Conservation (phyloP, 2,113 vertebrate genomes). For the Elephas maximus region DNA sequence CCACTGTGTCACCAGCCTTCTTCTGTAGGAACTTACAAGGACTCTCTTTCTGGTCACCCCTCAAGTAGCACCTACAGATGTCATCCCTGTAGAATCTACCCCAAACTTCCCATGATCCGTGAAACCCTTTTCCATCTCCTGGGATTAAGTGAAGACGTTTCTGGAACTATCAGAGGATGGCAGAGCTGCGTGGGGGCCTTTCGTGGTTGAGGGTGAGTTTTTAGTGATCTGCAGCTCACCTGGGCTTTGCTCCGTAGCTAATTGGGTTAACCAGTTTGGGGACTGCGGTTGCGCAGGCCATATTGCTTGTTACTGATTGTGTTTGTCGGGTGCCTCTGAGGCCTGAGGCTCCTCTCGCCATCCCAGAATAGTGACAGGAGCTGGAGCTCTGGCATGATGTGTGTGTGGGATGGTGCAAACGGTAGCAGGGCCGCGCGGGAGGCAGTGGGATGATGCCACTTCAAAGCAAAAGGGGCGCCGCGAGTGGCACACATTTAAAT, state of each 20-base stretch:
- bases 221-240: not conserved
- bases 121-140: not conserved
- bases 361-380: not conserved
- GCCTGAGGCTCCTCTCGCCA: not conserved
- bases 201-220: not conserved
- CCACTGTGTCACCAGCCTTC: not conserved
- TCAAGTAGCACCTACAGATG: not conserved
- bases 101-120: not conserved
- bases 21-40: not conserved
- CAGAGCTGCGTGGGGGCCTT: not conserved
- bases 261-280: not conserved
- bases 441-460: not conserved
- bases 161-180: not conserved
- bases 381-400: not conserved
- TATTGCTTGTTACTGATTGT: not conserved
- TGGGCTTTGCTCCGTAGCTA: not conserved
- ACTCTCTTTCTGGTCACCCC: not conserved
- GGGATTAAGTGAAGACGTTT: not conserved
- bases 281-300: not conserved
- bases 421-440: not conserved
- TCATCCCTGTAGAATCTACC: not conserved
- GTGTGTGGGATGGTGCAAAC: not conserved
- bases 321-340: not conserved
- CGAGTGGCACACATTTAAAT: conserved; percentile 13
- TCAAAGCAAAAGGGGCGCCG: not conserved